Base-by-base conservation (phyloP, 2,113 vertebrate species). In the Saimiri boliviensis region DNA sequence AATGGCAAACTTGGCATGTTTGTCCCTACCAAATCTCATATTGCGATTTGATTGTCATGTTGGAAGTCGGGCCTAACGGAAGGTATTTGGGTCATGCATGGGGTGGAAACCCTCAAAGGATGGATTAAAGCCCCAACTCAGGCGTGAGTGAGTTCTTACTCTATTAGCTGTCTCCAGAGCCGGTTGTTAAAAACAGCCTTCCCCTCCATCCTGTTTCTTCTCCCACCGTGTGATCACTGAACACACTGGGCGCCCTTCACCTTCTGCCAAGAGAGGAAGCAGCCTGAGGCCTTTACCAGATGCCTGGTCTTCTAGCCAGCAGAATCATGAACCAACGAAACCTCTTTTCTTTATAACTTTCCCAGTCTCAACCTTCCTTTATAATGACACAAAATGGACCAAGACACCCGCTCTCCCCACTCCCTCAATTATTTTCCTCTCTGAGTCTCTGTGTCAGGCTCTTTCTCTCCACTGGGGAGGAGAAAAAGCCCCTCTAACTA, bases 391-490 rank as follows among this genome's bases (percentile, higher is more conserved):
- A 32, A 47, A 25, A 42, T 74, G 71, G 23, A 42, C 71, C 27
- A 42, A 45, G 73, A 47, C 42, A 9, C 14, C 54, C 25, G 1
- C n/a, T 91, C n/a, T 73, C 8, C 19, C 37, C 42, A 40, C 0
- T 14, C 21, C 2, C 47, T 49, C 5, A 2, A 35, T 13, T 13
- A 52, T 17, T 47, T 56, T 9, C 19, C 7, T 42, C 14, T 74
- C 17, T 21, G 14, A 66, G 20, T 32, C 13, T 23, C 4, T 7
- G 8, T 4, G 0, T 10, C 3, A 1, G 17, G 8, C 10, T 49
- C 19, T 74, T 20, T 6, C 52, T 60, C 68, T 89, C 81, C 10
- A 30, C 12, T 5, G 5, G 32, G 60, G 68, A 76, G 27, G 42
- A 45, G 6, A 37, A 63, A 35, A 63, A 63, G 3, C 12, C 6